A percentile compares a stretch with the other conserved stretches of the same genome.
phyloP scores from a whole-genome alignment of 1,140 invertebrate genomes.

The Penaeus chinensis region DNA sequence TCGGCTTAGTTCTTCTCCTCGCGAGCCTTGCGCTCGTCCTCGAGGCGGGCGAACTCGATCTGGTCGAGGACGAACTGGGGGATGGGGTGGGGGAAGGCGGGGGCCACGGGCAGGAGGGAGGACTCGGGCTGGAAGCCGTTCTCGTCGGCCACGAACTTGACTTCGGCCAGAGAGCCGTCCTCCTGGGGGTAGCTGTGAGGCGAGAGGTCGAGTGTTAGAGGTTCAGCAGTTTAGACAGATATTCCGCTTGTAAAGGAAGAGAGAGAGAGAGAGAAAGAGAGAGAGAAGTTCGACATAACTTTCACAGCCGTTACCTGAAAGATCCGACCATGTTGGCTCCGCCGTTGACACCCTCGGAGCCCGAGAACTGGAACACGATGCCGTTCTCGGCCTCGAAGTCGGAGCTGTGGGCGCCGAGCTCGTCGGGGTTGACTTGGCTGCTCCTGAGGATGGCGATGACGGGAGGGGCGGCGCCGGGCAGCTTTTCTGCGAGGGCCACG shows the following conservation, averaged over 20 bases:
- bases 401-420: slow-evolving; percentile 5
- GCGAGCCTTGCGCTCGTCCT: neutral
- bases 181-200: neutral
- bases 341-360: neutral
- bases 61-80: slow-evolving; percentile 23
- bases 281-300: neutral
- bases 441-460: neutral
- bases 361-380: slow-evolving; percentile 21
- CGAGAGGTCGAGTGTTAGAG: neutral
- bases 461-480: neutral
- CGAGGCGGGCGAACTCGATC: slow-evolving; percentile 19
- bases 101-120: slow-evolving; percentile 6
- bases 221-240: no score
- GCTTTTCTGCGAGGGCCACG: neutral
- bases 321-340: slow-evolving; percentile 18
- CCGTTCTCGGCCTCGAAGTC: slow-evolving; percentile 26
- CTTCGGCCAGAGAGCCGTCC: neutral
- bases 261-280: neutral
- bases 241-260: no score
- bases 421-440: slow-evolving; percentile 23
- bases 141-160: slow-evolving; percentile 9
- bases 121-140: slow-evolving; percentile 19
- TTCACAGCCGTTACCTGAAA: neutral
- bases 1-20: neutral
- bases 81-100: slow-evolving; percentile 18